Conservation (phyloP, 2,888 invertebrate species). For the Nycteola revayana region DNA sequence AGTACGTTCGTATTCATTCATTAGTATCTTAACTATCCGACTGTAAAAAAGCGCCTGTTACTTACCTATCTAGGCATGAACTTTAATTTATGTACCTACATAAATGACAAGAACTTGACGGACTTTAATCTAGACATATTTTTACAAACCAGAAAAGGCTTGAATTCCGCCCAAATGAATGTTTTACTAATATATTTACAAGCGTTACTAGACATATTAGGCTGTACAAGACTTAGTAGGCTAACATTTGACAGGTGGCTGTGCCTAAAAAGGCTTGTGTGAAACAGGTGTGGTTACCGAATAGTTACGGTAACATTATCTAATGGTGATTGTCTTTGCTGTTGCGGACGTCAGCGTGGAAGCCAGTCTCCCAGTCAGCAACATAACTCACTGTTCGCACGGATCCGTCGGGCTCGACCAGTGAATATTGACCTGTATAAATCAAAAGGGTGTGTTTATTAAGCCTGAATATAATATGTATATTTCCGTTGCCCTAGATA, state of each 20-base stretch:
- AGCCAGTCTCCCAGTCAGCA: constrained; percentile 90
- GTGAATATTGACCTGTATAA: constrained; percentile 82
- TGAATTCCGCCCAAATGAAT: constrained; percentile 17
- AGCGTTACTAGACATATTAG: constrained; percentile 19
- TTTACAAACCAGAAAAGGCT: constrained; percentile 23
- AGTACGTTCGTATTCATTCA: too few species aligned
- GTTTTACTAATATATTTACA: constrained; percentile 31
- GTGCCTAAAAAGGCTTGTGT: constrained; percentile 23
- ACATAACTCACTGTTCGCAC: constrained; percentile 88
- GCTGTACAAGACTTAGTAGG: constrained; percentile 13
- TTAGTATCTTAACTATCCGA: too few species aligned
- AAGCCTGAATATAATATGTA: too few species aligned
- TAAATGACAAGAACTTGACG: too few species aligned
- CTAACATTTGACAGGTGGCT: constrained; percentile 25
- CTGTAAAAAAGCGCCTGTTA: too few species aligned
- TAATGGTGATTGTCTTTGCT: constrained; percentile 80
- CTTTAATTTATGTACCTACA: too few species aligned
- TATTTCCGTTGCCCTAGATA: constrained; percentile 16
- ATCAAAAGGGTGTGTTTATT: constrained; percentile 7
- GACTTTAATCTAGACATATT: too few species aligned
- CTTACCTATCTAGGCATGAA: too few species aligned
- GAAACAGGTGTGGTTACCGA: constrained; percentile 21
- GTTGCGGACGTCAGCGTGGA: constrained; percentile 88
- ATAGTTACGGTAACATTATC: constrained; percentile 20
- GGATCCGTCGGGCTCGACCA: constrained; percentile 88